phyloP scores from a whole-genome alignment of 2,797 vertebrate species.

The Hafferia zeledoni region DNA sequence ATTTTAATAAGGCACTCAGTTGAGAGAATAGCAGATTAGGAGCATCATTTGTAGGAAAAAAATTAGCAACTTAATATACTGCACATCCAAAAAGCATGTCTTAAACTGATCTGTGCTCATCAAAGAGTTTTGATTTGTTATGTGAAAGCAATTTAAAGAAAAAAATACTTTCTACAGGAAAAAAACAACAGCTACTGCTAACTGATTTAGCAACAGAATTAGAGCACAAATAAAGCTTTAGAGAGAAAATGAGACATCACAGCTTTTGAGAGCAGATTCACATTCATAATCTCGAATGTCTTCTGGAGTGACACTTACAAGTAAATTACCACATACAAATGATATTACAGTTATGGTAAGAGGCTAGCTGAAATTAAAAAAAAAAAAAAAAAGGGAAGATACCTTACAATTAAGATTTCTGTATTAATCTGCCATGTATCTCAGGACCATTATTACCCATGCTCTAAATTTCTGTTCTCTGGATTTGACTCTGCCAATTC shows the following conservation, averaged over 20 bases:
- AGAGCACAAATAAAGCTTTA: slow-evolving; percentile 42
- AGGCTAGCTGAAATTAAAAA: background rate
- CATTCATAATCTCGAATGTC: slow-evolving; percentile 26
- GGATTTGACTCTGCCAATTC: background rate
- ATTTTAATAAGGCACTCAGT: slow-evolving; percentile 61
- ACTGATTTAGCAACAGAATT: slow-evolving; percentile 51
- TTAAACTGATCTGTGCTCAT: slow-evolving; percentile 55
- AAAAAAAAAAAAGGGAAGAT: background rate
- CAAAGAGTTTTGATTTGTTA: slow-evolving; percentile 59
- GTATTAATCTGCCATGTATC: background rate
- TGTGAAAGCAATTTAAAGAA: slow-evolving; percentile 58
- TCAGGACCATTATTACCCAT: background rate
- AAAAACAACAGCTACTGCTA: slow-evolving; percentile 28
- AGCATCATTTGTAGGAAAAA: slow-evolving; percentile 40
- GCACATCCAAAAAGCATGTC: slow-evolving; percentile 16
- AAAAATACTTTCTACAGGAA: background rate
- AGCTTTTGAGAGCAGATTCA: slow-evolving; percentile 18
- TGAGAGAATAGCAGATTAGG: slow-evolving; percentile 50
- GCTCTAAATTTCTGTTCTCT: background rate
- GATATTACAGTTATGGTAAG: background rate
- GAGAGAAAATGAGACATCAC: slow-evolving; percentile 52
- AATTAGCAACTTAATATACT: slow-evolving; percentile 44
- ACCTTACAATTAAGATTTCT: slow-evolving; percentile 19
- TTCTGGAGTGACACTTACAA: slow-evolving; percentile 51
- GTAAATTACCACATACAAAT: slow-evolving; percentile 43